Evolutionary conservation across 2,888 invertebrate genomes (phyloP), one percentile per base, ranked within the genome.

Genomic region (Meiosimyza decipiens): DNA sequence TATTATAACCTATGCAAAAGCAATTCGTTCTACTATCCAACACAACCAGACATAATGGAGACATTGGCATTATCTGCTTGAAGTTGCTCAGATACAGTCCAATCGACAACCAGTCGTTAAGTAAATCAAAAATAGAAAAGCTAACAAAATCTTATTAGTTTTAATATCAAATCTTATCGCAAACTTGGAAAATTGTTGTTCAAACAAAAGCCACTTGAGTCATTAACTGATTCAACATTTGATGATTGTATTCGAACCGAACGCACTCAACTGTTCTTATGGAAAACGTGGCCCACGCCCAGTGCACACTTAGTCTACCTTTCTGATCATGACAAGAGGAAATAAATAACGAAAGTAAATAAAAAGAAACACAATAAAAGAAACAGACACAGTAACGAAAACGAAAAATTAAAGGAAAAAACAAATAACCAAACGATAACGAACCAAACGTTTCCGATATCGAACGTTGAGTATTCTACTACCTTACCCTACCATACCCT

Each of bases 331-430:
- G 54, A 70, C 62, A 63, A 52, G 51, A 47, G 63, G 63, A 70
- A 68, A 63, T 63, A 70, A 70, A 63, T 63, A 70, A 40, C 40
- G 40, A 40, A 40, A 40, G 40, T 40, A 40, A 40, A 40, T 40
- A 70, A 40, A 63, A 15, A 51, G 50, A 59, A 62, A 62, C 47
- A 59, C 11, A 33, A 9, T 16, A 54, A 54, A 63, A 47, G 15
- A 18, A 33, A 54, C n/a, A 62, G 40, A 40, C 40, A 40, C 9
- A 40, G 40, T 40, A 28, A 40, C 33, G 47, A 40, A 40, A 60
- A 62, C 16, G 47, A 70, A 49, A n/a, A 62, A 69, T n/a, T 15
- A 50, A 18, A n/a, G 60, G 60, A 22, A 50, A 60, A 69, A 69
- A 59, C 50, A 49, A 50, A 59, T 28, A 9, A 33, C 22, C 28